Conservation (phyloP, 2,888 invertebrate genomes). For the Ganaspis brasiliensis region DNA sequence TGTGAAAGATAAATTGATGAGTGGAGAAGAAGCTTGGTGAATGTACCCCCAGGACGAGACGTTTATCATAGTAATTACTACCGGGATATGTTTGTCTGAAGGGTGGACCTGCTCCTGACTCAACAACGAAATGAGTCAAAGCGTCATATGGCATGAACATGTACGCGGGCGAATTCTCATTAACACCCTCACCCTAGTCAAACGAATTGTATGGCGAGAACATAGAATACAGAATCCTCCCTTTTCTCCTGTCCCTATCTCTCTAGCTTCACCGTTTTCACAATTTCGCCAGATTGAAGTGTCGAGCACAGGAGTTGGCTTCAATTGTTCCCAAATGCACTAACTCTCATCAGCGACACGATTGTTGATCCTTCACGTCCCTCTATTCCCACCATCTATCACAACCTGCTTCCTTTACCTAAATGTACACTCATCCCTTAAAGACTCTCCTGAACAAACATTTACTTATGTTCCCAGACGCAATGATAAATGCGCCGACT, state of each 20-base stretch:
- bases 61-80: slow-evolving; percentile 75
- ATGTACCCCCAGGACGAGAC: slow-evolving; percentile 48
- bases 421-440: neutral
- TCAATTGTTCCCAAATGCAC: slow-evolving; percentile 66
- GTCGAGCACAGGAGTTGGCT: slow-evolving; percentile 57
- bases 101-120: slow-evolving; percentile 60
- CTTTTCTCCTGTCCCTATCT: slow-evolving; percentile 41
- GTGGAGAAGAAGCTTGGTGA: slow-evolving; percentile 50
- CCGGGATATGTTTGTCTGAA: slow-evolving; percentile 65
- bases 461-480: too few species aligned
- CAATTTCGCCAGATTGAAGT: slow-evolving; percentile 68
- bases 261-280: slow-evolving; percentile 54
- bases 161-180: slow-evolving; percentile 70
- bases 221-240: slow-evolving; percentile 61
- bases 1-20: slow-evolving; percentile 49
- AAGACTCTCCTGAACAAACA: neutral
- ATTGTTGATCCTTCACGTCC: slow-evolving; percentile 23
- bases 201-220: slow-evolving; percentile 67
- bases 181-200: slow-evolving; percentile 68
- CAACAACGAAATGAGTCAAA: slow-evolving; percentile 67
- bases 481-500: too few species aligned
- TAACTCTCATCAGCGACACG: slow-evolving; percentile 50
- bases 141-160: slow-evolving; percentile 70
- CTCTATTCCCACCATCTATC: neutral
- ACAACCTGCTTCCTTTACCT: too few species aligned